These are phyloP conservation scores for Lasioglossum zephyrum DNA, from an alignment of 2,888 invertebrate species.

Conservation along the genomic window DNA sequence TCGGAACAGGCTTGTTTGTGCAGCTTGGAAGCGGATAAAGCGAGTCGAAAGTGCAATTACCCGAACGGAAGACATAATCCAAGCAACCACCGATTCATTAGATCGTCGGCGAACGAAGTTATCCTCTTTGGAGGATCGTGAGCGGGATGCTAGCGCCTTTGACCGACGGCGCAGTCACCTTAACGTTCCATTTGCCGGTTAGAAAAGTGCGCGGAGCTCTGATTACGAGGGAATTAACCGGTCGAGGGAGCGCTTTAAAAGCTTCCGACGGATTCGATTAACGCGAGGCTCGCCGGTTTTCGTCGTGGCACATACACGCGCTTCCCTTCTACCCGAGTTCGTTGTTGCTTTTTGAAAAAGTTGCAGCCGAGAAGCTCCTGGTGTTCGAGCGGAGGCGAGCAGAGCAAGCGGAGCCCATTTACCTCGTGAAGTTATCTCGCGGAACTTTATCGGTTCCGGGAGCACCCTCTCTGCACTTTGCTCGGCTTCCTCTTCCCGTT, in stretches of 20 bases:
- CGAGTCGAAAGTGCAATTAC: background rate
- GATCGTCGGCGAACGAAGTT: background rate
- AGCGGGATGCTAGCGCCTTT: background rate
- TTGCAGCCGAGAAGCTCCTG: constrained; percentile 44
- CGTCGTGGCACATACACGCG: background rate
- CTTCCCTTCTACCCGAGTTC: background rate
- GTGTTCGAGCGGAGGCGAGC: constrained; percentile 47
- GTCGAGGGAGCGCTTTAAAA: constrained; percentile 59
- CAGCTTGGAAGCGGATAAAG: background rate
- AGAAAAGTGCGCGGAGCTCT: background rate
- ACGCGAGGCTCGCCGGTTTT: constrained; percentile 42
- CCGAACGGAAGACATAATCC: background rate
- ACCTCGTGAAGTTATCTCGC: constrained; percentile 69
- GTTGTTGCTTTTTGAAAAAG: constrained; percentile 55
- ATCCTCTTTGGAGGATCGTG: background rate
- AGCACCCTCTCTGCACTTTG: constrained; percentile 60
- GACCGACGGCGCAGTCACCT: background rate
- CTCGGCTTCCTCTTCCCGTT: constrained; percentile 36
- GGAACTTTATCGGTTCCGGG: constrained; percentile 68
- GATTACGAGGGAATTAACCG: constrained; percentile 45
- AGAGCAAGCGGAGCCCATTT: constrained; percentile 57
- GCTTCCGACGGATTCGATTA: constrained; percentile 70
- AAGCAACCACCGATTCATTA: background rate
- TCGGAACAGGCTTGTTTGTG: background rate
- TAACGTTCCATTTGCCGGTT: background rate